Base-by-base conservation (phyloP, 2,797 vertebrate species). In the Galagoides demidoff region DNA sequence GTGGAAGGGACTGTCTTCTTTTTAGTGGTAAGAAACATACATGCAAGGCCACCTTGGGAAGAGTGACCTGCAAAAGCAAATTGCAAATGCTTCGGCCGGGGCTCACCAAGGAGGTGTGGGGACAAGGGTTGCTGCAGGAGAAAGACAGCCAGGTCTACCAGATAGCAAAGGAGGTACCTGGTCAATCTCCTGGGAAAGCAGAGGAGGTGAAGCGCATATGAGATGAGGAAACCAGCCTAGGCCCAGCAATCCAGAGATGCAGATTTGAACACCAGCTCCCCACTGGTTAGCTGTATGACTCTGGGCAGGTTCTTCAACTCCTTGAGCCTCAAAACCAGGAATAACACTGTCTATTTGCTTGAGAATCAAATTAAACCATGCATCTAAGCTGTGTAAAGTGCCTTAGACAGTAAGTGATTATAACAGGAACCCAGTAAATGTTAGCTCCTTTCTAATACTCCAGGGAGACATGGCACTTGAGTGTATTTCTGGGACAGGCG, bases 291-390 rank as follows among this genome's bases (percentile, higher is more conserved):
- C n/a, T 73, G 2, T 43, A 57, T 55, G 8, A 86, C 10, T n/a
- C 29, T 66, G 55, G 29, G 27, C 13, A 61, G 57, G 11, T 83
- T 63, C 76, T n/a, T 91, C 17, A 79, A 73, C 11, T 52, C 78
- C 63, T 66, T 85, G 14, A 64, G n/a, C 55, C 61, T 78, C 63
- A 39, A 61, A 85, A 78, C 78, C 1, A 19, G 59, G 45, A 91
- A 39, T 78, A 78, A 55, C 17, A 68, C 49, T 23, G 1, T 22
- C 77, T 8, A 29, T 63, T 61, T n/a, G n/a, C 55, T 66, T 29
- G 39, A 96, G 68, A 83, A 76, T 79, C 83, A 83, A 61, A 49
- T 73, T 13, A 64, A 91, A 68, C 27, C 22, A 20, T 49, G 2
- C 27, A 71, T 34, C 55, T 59, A 89, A 85, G 34, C 25, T 16